Conservation (phyloP, 2,888 invertebrate genomes). For the Branchinecta sandiegonensis region DNA sequence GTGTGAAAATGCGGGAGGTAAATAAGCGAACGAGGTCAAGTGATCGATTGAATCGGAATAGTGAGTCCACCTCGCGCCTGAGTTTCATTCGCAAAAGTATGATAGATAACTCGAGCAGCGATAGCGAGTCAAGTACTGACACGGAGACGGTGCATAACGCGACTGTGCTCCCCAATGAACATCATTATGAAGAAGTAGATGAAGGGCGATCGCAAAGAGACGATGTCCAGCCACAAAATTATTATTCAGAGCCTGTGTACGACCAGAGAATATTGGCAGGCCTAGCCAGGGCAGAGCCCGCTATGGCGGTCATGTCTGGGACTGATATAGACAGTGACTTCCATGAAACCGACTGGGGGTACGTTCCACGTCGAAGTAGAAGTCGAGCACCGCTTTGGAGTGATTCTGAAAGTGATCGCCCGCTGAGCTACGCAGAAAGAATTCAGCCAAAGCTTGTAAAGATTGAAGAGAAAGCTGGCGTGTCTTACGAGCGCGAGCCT, state of each 20-base stretch:
- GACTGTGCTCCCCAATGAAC: not conserved
- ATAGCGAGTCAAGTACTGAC: not conserved
- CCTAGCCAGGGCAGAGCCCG: not conserved
- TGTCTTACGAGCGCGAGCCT: not conserved
- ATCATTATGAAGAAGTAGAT: not conserved
- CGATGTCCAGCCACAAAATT: too few relatives aligned
- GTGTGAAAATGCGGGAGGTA: not conserved
- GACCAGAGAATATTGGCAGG: not conserved
- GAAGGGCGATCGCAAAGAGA: not conserved
- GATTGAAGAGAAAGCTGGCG: not conserved
- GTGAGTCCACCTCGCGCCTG: not conserved
- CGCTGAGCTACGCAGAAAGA: not conserved
- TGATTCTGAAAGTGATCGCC: not conserved
- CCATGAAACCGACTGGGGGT: not conserved
- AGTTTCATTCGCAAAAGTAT: not conserved
- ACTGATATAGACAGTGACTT: constrained; percentile 9
- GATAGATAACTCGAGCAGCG: not conserved
- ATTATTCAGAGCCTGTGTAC: not conserved
- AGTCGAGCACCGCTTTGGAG: not conserved
- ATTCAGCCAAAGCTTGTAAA: not conserved
- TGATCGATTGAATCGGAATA: not conserved
- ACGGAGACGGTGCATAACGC: not conserved
- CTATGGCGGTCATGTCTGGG: not conserved
- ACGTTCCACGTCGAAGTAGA: not conserved
- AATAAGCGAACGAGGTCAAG: not conserved